Conservation (phyloP, 2,113 vertebrate genomes). For the Brachyhypopomus occidentalis region DNA sequence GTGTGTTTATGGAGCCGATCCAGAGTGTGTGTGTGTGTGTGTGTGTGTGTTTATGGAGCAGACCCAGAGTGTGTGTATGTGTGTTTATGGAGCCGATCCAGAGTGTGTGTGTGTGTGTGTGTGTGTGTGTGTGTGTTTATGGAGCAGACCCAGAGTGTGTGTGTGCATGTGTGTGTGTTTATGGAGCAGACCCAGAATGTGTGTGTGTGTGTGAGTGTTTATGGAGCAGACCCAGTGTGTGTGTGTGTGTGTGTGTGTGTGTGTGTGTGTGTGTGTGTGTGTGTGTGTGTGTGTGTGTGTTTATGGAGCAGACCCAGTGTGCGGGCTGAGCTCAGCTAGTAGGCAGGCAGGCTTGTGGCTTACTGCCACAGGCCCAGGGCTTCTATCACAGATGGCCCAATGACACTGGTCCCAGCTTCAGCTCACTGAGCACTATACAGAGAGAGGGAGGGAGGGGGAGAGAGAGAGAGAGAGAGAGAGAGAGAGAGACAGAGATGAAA, state of each 20-base stretch:
- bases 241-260: conserved; percentile 7
- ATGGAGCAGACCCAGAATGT: background rate
- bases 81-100: background rate
- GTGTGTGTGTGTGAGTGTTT: background rate
- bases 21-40: too few species aligned
- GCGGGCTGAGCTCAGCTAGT: conserved; percentile 45
- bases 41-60: too few species aligned
- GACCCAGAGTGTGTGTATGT: background rate
- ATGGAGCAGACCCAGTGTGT: background rate
- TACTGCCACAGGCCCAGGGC: conserved; percentile 47
- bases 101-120: conserved; percentile 11
- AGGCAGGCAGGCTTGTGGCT: conserved; percentile 52
- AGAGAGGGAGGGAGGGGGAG: conserved; percentile 15
- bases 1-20: background rate
- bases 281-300: conserved; percentile 31
- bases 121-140: conserved; percentile 29
- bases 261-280: conserved; percentile 9
- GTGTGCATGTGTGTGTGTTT: background rate
- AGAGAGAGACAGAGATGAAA: conserved; percentile 47
- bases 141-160: conserved; percentile 20
- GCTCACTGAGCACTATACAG: conserved; percentile 38
- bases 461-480: conserved; percentile 44
- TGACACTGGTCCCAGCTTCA: conserved; percentile 44
- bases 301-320: conserved; percentile 32
- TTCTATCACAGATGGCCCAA: conserved; percentile 51